Percentiles rank a stretch among this genome's conserved stretches.
Evolutionary conservation across 2,797 vertebrate species (phyloP).

Genomic region (Ispidina lecontei): DNA sequence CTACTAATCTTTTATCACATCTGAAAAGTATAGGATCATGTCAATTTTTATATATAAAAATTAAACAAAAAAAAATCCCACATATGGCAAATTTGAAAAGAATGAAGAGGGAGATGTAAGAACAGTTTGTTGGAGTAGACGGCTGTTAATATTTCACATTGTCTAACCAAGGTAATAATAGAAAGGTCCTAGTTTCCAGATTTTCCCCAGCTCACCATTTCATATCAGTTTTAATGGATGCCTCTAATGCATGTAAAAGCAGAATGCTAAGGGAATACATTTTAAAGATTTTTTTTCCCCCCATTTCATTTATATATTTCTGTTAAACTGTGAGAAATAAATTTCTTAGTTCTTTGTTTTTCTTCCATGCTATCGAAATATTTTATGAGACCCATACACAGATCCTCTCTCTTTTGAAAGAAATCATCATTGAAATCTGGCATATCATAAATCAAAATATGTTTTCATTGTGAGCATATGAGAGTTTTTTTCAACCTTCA

Average conservation of each 20-base stretch:
- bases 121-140: neutral
- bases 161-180: conserved; percentile 1
- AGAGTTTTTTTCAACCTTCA: conserved; percentile 39
- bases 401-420: conserved; percentile 32
- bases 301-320: conserved; percentile 17
- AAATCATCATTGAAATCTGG: conserved; percentile 49
- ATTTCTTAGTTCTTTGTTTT: neutral
- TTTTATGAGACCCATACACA: conserved; percentile 41
- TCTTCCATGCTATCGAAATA: conserved; percentile 37
- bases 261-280: neutral
- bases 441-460: conserved; percentile 63
- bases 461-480: conserved; percentile 50
- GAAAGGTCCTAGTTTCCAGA: conserved; percentile 8
- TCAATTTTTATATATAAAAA: neutral
- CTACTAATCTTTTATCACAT: neutral
- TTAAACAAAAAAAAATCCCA: neutral
- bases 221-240: neutral
- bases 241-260: neutral
- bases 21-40: neutral
- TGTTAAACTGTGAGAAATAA: conserved; percentile 23
- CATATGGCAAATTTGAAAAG: neutral
- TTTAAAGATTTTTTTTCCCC: neutral
- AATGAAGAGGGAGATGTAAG: neutral
- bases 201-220: neutral
- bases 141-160: conserved; percentile 46